Conservation (phyloP, 1,140 invertebrate genomes). For the Aplysia californica region DNA sequence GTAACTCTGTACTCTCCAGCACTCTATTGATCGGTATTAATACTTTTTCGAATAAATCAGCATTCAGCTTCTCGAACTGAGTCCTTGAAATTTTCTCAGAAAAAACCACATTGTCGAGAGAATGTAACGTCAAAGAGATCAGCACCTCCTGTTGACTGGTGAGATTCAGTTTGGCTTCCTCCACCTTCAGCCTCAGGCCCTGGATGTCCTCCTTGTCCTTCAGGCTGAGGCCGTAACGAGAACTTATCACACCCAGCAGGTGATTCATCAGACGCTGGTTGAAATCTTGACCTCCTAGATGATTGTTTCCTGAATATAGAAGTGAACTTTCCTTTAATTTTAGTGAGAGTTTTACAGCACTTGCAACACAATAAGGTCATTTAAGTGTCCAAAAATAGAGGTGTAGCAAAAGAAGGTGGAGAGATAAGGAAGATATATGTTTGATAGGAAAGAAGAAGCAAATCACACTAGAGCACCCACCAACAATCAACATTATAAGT, state of each 20-base stretch:
- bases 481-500: too few relatives aligned
- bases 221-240: slow-evolving; percentile 51
- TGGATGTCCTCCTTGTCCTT: slow-evolving; percentile 69
- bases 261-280: slow-evolving; percentile 66
- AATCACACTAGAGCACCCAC: too few relatives aligned
- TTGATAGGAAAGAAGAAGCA: too few relatives aligned
- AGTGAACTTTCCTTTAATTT: too few relatives aligned
- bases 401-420: too few relatives aligned
- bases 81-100: slow-evolving; percentile 50
- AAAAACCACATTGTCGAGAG: slow-evolving; percentile 48
- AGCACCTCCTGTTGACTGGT: slow-evolving; percentile 53
- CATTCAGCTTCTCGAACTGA: slow-evolving; percentile 69
- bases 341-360: too few relatives aligned
- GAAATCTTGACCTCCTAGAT: slow-evolving; percentile 71
- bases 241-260: slow-evolving; percentile 52
- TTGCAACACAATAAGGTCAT: too few relatives aligned
- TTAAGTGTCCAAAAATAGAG: too few relatives aligned
- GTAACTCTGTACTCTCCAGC: slow-evolving; percentile 89
- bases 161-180: slow-evolving; percentile 68
- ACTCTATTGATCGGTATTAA: slow-evolving; percentile 62
- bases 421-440: too few relatives aligned
- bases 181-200: slow-evolving; percentile 66
- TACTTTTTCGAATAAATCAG: slow-evolving; percentile 67
- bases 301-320: slow-evolving; percentile 67
- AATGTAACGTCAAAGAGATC: slow-evolving; percentile 59